A percentile compares a stretch with the other conserved stretches of the same genome.
Evolutionary conservation across 2,113 vertebrate species (phyloP).

Genomic region (Sapajus apella): DNA sequence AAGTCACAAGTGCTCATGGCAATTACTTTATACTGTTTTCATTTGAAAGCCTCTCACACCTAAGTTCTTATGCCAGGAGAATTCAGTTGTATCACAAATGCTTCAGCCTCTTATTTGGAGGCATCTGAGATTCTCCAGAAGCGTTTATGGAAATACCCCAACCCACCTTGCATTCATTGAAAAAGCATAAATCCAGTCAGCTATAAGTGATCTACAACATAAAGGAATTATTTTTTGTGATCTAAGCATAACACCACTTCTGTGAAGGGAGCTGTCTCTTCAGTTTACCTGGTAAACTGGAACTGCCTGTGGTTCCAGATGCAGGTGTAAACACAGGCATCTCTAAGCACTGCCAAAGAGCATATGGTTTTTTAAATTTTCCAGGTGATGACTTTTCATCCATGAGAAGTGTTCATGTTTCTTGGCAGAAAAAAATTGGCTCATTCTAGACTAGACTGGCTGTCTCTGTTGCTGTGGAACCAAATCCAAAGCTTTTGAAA

Average conservation of each 20-base stretch:
- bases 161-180: conserved; percentile 39
- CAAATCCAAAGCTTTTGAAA: conserved; percentile 62
- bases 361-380: conserved; percentile 34
- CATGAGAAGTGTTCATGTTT: conserved; percentile 61
- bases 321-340: conserved; percentile 54
- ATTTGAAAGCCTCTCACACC: background rate
- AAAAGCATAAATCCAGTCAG: conserved; percentile 49
- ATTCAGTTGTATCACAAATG: background rate
- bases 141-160: conserved; percentile 39
- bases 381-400: conserved; percentile 49
- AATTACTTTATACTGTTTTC: background rate
- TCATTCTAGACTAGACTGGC: conserved; percentile 61
- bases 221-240: conserved; percentile 25
- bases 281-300: conserved; percentile 32
- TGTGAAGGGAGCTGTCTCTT: background rate
- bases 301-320: conserved; percentile 22
- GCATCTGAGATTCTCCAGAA: conserved; percentile 43
- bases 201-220: background rate
- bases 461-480: conserved; percentile 65
- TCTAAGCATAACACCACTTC: background rate
- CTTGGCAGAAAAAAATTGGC: conserved; percentile 60
- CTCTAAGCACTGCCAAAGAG: conserved; percentile 26
- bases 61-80: background rate
- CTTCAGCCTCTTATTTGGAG: background rate
- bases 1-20: background rate